Evolutionary conservation across 2,888 invertebrate species (phyloP).

Genomic region (Eupithecia subfuscata): DNA sequence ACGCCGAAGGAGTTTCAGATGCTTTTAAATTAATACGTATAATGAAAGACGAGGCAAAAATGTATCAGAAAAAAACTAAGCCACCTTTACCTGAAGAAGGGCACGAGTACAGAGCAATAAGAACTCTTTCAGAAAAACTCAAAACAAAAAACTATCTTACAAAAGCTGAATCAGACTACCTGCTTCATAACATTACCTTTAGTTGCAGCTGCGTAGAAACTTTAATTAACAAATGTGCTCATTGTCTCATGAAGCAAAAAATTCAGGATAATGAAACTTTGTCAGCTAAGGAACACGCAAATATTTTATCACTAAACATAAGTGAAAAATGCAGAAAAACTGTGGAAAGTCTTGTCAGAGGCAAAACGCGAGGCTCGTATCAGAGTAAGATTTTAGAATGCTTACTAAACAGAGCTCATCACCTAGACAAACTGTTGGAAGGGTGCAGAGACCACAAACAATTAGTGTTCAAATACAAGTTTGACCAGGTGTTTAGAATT

Average conservation of each 20-base stretch:
- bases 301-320: slow-evolving; percentile 14
- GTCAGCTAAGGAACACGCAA: neutral
- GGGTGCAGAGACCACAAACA: slow-evolving; percentile 15
- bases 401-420: slow-evolving; percentile 20
- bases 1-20: slow-evolving; percentile 5
- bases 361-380: neutral
- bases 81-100: neutral
- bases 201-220: slow-evolving; percentile 4
- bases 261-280: slow-evolving; percentile 12
- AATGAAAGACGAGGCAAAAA: neutral
- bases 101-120: slow-evolving; percentile 3
- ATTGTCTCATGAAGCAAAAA: slow-evolving; percentile 9
- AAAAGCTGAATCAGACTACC: slow-evolving; percentile 12
- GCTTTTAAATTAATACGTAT: neutral
- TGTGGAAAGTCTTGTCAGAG: slow-evolving; percentile 17
- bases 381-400: slow-evolving; percentile 19
- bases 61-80: neutral
- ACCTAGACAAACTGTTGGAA: slow-evolving; percentile 9
- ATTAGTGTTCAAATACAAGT: slow-evolving; percentile 20
- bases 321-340: slow-evolving; percentile 11
- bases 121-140: slow-evolving; percentile 12
- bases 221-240: neutral
- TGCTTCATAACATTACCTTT: slow-evolving; percentile 16
- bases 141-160: slow-evolving; percentile 17
- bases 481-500: slow-evolving; percentile 16